These are phyloP conservation scores for Cataglyphis livida DNA, from an alignment of 2,888 invertebrate genomes.

Conservation along the genomic window DNA sequence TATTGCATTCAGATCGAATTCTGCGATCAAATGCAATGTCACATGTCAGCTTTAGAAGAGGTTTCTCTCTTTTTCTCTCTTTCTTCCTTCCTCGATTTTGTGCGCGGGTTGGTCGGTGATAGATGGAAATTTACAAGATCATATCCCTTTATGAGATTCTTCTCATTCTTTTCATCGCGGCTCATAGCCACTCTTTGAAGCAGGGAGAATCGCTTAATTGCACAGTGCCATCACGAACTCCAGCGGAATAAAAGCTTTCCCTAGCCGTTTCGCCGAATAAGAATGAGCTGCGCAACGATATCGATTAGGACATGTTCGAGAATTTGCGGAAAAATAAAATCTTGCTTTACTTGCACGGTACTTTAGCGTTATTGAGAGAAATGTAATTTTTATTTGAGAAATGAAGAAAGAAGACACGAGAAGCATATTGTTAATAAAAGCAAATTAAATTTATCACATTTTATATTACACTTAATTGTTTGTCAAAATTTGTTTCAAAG, in stretches of 20 bases:
- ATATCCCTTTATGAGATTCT: slow-evolving; percentile 53
- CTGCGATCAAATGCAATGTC: slow-evolving; percentile 34
- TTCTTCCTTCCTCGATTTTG: neutral
- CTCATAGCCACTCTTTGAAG: slow-evolving; percentile 48
- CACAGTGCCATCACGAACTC: slow-evolving; percentile 52
- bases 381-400: neutral
- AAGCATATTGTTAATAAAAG: neutral
- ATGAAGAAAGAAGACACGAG: neutral
- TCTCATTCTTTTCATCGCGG: slow-evolving; percentile 45
- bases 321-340: slow-evolving; percentile 4
- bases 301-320: slow-evolving; percentile 37
- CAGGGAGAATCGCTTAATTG: slow-evolving; percentile 49
- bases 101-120: neutral
- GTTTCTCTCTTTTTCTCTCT: neutral
- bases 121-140: slow-evolving; percentile 54
- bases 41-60: slow-evolving; percentile 29
- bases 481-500: neutral
- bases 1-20: slow-evolving; percentile 29
- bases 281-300: slow-evolving; percentile 41
- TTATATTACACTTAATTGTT: neutral
- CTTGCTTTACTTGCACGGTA: slow-evolving; percentile 6
- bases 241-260: slow-evolving; percentile 38
- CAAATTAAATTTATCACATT: neutral
- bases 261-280: slow-evolving; percentile 46
- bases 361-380: neutral